Evolutionary conservation across 2,797 vertebrate genomes (phyloP).

Genomic region (Enteromius thamalakanensis): DNA sequence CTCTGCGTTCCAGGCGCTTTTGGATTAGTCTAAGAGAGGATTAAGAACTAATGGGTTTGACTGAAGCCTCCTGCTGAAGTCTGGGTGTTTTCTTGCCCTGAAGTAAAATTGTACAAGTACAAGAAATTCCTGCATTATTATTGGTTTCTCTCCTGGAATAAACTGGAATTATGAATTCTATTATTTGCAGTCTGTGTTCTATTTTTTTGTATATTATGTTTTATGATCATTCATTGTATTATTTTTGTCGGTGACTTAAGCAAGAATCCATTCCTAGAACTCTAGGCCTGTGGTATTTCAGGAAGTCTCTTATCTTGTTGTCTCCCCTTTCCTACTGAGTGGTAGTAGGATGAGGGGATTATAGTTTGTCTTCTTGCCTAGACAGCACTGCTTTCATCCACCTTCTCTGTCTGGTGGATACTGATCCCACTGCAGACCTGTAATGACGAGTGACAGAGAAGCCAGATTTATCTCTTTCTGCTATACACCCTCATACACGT

Average conservation of each 20-base stretch:
- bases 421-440: constrained; percentile 29
- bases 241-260: constrained; percentile 17
- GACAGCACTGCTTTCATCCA: constrained; percentile 52
- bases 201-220: neutral
- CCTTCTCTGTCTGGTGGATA: constrained; percentile 54
- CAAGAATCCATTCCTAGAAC: constrained; percentile 3
- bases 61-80: neutral
- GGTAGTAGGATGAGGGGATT: constrained; percentile 49
- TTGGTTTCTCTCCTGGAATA: neutral
- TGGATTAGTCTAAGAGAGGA: constrained; percentile 55
- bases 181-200: constrained; percentile 3
- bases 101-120: constrained; percentile 7
- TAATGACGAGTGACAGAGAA: constrained; percentile 40
- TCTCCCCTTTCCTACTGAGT: constrained; percentile 19
- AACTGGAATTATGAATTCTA: constrained; percentile 8
- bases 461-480: constrained; percentile 15
- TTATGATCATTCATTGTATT: neutral
- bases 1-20: neutral
- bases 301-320: constrained; percentile 11
- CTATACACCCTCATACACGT: constrained; percentile 12
- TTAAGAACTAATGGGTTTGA: constrained; percentile 41
- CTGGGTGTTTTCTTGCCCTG: neutral
- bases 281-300: constrained; percentile 26
- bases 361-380: constrained; percentile 36
- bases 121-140: constrained; percentile 1